Evolutionary conservation across 2,113 vertebrate species (phyloP).

Genomic region (Merops nubicus): DNA sequence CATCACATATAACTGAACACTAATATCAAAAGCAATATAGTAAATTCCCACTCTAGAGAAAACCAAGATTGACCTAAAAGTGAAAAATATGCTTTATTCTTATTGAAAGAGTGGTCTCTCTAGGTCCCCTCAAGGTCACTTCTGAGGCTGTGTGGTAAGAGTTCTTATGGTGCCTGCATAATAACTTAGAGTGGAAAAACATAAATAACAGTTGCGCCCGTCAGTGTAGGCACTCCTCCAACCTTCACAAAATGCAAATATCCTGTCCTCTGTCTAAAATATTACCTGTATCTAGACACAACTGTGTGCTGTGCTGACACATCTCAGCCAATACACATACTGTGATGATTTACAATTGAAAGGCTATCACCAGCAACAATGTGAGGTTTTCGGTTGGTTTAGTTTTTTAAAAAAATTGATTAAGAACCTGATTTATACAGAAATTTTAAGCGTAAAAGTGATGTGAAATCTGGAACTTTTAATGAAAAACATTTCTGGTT

Average conservation of each 20-base stretch:
- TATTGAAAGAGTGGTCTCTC: neutral
- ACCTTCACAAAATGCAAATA: slow-evolving; percentile 6
- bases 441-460: neutral
- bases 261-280: neutral
- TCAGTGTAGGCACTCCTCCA: neutral
- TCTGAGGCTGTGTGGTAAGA: neutral
- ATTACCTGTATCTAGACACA: neutral
- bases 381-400: neutral
- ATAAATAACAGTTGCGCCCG: neutral
- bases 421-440: neutral
- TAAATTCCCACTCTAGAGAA: slow-evolving; percentile 1
- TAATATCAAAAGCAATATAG: slow-evolving; percentile 24
- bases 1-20: slow-evolving; percentile 26
- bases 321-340: neutral
- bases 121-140: neutral
- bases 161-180: neutral
- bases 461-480: neutral
- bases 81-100: neutral
- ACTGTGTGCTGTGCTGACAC: neutral
- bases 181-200: neutral
- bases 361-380: neutral
- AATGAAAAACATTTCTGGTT: neutral
- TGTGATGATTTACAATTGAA: neutral
- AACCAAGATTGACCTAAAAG: neutral
- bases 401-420: neutral